Conservation (phyloP, 2,888 invertebrate genomes). For the Diaperis boleti region DNA sequence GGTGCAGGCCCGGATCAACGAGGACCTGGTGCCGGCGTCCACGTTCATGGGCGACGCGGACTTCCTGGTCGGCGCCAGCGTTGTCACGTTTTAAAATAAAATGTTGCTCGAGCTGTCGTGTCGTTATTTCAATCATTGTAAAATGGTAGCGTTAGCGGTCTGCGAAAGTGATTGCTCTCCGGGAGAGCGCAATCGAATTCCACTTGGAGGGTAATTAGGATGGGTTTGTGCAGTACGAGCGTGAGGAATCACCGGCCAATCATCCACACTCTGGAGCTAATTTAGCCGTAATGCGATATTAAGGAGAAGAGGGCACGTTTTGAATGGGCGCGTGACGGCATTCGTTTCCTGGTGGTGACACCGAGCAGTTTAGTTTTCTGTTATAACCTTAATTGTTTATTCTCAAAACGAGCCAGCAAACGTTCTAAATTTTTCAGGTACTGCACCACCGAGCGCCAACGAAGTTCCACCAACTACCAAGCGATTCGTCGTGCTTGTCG, state of each 20-base stretch:
- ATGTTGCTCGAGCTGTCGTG: no score
- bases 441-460: constrained; percentile 68
- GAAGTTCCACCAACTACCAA: constrained; percentile 66
- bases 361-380: neutral
- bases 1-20: constrained; percentile 52
- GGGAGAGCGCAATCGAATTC: constrained; percentile 25
- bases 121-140: no score
- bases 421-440: constrained; percentile 66
- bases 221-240: constrained; percentile 20
- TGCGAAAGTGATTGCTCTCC: constrained; percentile 14
- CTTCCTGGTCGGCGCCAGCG: neutral
- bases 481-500: constrained; percentile 69
- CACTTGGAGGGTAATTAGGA: constrained; percentile 28
- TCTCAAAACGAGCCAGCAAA: no score
- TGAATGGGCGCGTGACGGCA: constrained; percentile 45
- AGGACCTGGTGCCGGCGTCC: constrained; percentile 42
- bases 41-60: constrained; percentile 26
- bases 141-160: no score
- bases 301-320: constrained; percentile 42
- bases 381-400: no score
- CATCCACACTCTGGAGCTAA: constrained; percentile 33
- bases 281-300: constrained; percentile 33
- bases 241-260: constrained; percentile 27
- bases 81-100: neutral
- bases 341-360: constrained; percentile 44